Evolutionary conservation across 2,888 invertebrate species (phyloP).

Genomic region (Molorchus minor): DNA sequence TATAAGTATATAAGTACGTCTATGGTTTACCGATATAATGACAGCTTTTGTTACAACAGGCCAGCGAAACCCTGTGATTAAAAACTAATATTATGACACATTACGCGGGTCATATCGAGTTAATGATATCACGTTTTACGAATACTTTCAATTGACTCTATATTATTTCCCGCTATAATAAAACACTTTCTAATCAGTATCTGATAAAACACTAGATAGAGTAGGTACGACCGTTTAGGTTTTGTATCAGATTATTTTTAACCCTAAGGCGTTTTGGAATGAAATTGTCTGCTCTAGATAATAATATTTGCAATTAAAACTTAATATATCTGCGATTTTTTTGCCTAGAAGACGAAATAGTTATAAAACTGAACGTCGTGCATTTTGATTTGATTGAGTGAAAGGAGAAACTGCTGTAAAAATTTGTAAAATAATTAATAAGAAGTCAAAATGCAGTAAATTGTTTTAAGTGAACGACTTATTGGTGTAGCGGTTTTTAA

Average conservation of each 20-base stretch:
- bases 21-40: not conserved
- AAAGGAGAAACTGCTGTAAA: not conserved
- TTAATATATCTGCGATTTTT: not conserved
- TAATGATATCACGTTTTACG: slow-evolving; percentile 11
- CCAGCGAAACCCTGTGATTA: not conserved
- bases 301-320: not conserved
- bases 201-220: not conserved
- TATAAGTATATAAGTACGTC: not conserved
- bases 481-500: not conserved
- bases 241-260: not conserved
- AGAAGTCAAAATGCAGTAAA: not conserved
- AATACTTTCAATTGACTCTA: not conserved
- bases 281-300: not conserved
- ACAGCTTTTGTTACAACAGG: not conserved
- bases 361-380: not conserved
- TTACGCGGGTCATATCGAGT: not conserved
- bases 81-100: slow-evolving; percentile 11
- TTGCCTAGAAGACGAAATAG: not conserved
- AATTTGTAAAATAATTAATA: no score
- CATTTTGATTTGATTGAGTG: not conserved
- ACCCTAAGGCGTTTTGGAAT: not conserved
- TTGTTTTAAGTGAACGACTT: not conserved
- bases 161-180: slow-evolving; percentile 7
- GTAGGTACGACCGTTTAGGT: not conserved
- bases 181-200: slow-evolving; percentile 18